Evolutionary conservation across 2,888 invertebrate genomes (phyloP), one percentile per base, ranked within the genome.

Genomic region (Malthinus seriepunctatus): DNA sequence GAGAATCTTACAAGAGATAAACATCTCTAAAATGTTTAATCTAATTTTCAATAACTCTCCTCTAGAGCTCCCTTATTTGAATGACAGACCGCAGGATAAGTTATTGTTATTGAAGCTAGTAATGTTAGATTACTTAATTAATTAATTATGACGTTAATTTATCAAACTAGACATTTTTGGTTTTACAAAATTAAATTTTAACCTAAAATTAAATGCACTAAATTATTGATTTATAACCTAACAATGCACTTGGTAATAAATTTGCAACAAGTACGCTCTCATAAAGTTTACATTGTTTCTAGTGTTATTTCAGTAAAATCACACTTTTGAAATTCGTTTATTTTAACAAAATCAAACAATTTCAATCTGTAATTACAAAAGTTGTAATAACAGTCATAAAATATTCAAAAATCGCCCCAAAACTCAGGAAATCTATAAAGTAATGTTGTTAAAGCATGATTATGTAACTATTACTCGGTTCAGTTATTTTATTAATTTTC

Each of bases 181-280:
- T 23, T 42, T 42, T 42, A 42, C 23, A n/a, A 42, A 42, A 42
- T 42, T 42, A 42, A 42, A 42, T 15, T 42, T 42, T 42, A 42
- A 8, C 39, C 23, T 42, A 42, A 42, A 39, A 42, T 42, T 42
- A 42, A 42, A 42, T 42, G 39, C 39, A 42, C 39, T n/a, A 42
- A 23, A 42, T 23, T 14, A 42, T 42, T 42, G 39, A 42, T 42
- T 42, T 42, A 42, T 42, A 42, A 5, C 23, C 23, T 5, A 23
- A 42, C 39, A 42, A 42, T 42, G 39, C 39, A 42, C 15, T 23
- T n/a, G 9, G 23, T 42, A 15, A 42, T 42, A 42, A 42, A 42
- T 42, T 42, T 42, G 23, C 23, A 23, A 23, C 23, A 5, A 23
- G 23, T 2, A 23, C 23, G 23, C 23, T 23, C 23, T 5, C 23